These are phyloP conservation scores for Sebastes itinus DNA, from an alignment of 2,797 vertebrate species.

Conservation along the genomic window DNA sequence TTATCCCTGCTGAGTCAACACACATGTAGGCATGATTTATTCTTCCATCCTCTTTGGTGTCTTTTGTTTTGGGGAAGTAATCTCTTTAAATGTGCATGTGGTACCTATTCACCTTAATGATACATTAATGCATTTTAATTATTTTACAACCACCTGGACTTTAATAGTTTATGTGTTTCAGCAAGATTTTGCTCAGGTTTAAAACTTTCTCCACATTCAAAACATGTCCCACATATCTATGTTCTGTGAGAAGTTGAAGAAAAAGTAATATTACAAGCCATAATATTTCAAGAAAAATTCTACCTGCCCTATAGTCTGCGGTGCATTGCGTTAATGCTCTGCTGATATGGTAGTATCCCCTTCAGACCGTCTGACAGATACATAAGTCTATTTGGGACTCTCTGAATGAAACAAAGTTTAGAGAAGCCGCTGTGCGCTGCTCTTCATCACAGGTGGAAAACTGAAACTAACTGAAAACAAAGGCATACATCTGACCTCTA, in stretches of 20 bases:
- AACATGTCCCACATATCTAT: neutral
- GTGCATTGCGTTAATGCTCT: too few species aligned
- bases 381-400: neutral
- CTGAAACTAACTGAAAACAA: neutral
- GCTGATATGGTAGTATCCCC: neutral
- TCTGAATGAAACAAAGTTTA: neutral
- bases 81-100: neutral
- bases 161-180: too few species aligned
- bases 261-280: too few species aligned
- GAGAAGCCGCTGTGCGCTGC: too few species aligned
- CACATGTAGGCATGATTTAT: neutral
- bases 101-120: neutral
- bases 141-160: too few species aligned
- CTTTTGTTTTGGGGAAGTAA: neutral
- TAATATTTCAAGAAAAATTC: too few species aligned
- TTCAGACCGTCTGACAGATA: neutral
- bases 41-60: neutral
- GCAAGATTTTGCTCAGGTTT: too few species aligned
- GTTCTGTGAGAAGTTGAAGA: too few species aligned
- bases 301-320: too few species aligned
- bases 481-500: neutral
- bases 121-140: too few species aligned
- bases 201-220: neutral
- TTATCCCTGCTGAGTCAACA: neutral
- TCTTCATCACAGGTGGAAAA: too few species aligned